Percentiles rank a stretch among this genome's conserved stretches.
These are phyloP conservation scores for Virgularia gustaviana DNA, from an alignment of 92 coral and sea anemone species.

Conservation along the genomic window DNA sequence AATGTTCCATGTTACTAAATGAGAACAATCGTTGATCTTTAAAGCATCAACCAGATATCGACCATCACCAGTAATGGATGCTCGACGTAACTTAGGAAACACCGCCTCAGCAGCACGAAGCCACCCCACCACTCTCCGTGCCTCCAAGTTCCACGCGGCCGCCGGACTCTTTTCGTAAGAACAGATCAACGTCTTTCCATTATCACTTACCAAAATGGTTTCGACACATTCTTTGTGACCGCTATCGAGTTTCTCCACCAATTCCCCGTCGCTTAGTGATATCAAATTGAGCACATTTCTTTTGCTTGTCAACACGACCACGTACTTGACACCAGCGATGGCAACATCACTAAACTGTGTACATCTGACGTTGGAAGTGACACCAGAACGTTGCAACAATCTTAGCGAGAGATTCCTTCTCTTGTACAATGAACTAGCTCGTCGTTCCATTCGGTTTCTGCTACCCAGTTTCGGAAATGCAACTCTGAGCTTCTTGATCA, in stretches of 20 bases:
- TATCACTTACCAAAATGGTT: conserved; percentile 89
- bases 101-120: conserved; percentile 75
- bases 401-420: conserved; percentile 91
- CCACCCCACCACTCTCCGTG: conserved; percentile 57
- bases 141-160: conserved; percentile 80
- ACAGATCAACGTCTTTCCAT: conserved; percentile 80
- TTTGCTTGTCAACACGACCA: conserved; percentile 80
- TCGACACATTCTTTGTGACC: conserved; percentile 84
- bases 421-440: conserved; percentile 96
- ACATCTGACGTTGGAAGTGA: conserved; percentile 63
- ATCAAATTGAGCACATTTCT: conserved; percentile 81
- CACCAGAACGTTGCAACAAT: conserved; percentile 88
- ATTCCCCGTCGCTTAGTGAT: conserved; percentile 84
- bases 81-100: conserved; percentile 82
- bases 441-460: conserved; percentile 80
- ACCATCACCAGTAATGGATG: conserved; percentile 86
- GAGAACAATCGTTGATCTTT: conserved; percentile 70
- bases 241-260: conserved; percentile 82
- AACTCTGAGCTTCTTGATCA: conserved; percentile 80
- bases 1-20: conserved; percentile 91
- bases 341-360: conserved; percentile 92
- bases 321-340: conserved; percentile 79
- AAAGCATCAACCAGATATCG: conserved; percentile 82
- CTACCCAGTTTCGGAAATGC: conserved; percentile 75
- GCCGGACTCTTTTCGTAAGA: conserved; percentile 86